Conservation (phyloP, 1,140 invertebrate genomes). For the Stegodyphus dumicola region DNA sequence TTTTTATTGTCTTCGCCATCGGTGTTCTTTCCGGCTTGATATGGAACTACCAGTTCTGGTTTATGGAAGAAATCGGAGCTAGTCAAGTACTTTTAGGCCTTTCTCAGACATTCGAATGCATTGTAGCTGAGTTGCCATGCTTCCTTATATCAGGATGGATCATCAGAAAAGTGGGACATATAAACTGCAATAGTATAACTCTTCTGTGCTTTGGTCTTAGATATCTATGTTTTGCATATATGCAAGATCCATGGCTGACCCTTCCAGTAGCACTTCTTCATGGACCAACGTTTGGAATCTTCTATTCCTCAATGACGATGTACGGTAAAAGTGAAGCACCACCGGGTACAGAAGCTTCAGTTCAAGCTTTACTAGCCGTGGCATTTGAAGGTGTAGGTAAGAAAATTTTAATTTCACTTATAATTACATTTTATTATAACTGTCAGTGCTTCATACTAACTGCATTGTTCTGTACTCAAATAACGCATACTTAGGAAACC, state of each 20-base stretch:
- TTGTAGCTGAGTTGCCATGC: constrained; percentile 67
- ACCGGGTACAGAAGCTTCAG: constrained; percentile 85
- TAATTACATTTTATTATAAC: too few relatives aligned
- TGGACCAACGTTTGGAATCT: constrained; percentile 87
- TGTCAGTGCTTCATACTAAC: too few relatives aligned
- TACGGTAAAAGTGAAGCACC: constrained; percentile 88
- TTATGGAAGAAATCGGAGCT: constrained; percentile 63
- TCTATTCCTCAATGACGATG: constrained; percentile 87
- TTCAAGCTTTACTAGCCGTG: constrained; percentile 69
- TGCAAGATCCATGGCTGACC: constrained; percentile 81
- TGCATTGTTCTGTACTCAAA: too few relatives aligned
- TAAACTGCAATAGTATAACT: constrained; percentile 84
- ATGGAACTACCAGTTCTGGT: constrained; percentile 82
- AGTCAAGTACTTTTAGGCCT: constrained; percentile 82
- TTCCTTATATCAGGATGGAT: constrained; percentile 68
- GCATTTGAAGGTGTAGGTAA: constrained; percentile 51
- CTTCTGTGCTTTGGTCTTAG: constrained; percentile 80
- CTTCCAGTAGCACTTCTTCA: constrained; percentile 87
- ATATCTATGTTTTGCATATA: constrained; percentile 83
- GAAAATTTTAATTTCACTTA: neutral
- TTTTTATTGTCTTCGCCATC: constrained; percentile 80
- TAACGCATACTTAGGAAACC: too few relatives aligned
- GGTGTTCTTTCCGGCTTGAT: constrained; percentile 86
- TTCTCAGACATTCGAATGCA: constrained; percentile 71
- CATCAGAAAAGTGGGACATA: constrained; percentile 83